phyloP scores from a whole-genome alignment of 2,888 invertebrate genomes.

The Megalurothrips usitatus region DNA sequence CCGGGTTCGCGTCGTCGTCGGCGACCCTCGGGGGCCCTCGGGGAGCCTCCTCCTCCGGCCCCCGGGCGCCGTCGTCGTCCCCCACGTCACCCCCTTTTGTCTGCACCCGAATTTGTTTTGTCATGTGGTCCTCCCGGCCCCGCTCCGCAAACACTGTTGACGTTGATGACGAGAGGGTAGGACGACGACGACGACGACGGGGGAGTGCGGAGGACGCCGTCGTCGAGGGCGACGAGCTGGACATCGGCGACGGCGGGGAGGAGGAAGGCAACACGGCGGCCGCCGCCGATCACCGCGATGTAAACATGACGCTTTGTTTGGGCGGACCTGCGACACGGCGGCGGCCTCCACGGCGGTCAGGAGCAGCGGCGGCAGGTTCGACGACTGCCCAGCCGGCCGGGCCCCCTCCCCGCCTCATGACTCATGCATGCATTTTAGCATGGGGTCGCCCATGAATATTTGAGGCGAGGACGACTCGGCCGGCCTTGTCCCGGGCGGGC shows the following conservation, averaged over 20 bases:
- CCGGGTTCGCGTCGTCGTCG: too few relatives aligned
- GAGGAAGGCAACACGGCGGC: too few relatives aligned
- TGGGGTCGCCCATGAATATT: not conserved
- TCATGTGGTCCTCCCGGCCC: not conserved
- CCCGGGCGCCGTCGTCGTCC: not conserved
- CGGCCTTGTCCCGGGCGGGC: too few relatives aligned
- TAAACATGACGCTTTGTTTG: not conserved
- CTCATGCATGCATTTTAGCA: not conserved
- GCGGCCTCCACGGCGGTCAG: too few relatives aligned
- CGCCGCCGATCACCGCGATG: not conserved
- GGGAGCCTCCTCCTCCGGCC: constrained; percentile 3
- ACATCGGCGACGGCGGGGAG: too few relatives aligned
- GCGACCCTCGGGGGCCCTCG: not conserved
- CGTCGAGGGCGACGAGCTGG: too few relatives aligned
- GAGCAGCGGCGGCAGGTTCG: too few relatives aligned
- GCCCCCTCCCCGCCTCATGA: not conserved
- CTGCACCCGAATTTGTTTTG: not conserved
- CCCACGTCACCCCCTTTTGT: not conserved
- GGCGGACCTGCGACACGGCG: not conserved
- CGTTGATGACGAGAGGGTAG: too few relatives aligned
- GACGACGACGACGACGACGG: too few relatives aligned
- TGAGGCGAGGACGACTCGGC: not conserved
- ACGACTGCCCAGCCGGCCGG: not conserved
- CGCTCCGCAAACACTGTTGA: too few relatives aligned
- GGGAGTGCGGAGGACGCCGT: too few relatives aligned